Base-by-base conservation (phyloP, 1,140 invertebrate genomes). In the Archegozetes longisetosus region DNA sequence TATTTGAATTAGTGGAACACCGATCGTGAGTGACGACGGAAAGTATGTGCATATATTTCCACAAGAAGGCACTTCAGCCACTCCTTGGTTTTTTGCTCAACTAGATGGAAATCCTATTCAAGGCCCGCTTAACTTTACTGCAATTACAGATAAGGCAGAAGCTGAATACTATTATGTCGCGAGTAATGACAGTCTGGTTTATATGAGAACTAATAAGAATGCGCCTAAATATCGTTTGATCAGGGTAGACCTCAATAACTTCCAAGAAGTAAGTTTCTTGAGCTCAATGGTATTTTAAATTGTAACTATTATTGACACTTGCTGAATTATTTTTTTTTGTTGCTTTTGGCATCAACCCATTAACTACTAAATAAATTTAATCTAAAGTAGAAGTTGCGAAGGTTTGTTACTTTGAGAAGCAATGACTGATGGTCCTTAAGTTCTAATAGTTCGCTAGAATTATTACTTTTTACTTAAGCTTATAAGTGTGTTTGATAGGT, bases 141-240 rank as follows among this genome's bases (percentile, higher is more conserved):
- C 82, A 71, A 78, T 95, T 66, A 82, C 97, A 26, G 81, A 84
- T 66, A 84, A 88, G 71, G 85, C 93, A 71, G 88, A 96, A 75
- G 86, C 88, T 22, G 89, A 95, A 75, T 97, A 92, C 75, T 84
- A 92, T 83, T 96, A 93, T 70, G 77, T 98, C 17, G 90, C 89
- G 20, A 95, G 94, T 74, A 79, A 85, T 64, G 89, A 83, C 14
- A 77, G 81, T 0, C 78, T 85, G 61, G 85, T 84, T 63, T 81
- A 88, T 67, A 89, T 98, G 69, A 81, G 84, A 26, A 98, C 94
- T 24, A 97, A 98, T 73, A 88, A 89, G 74, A 81, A 90, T 73
- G 87, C 94, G n/a, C 84, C 88, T 23, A 91, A 91, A 70, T 94
- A 89, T 71, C 81, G 84, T 62, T 75, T 98, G n/a, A 82, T 97